Percentiles rank a stretch among this genome's conserved stretches.
These are phyloP conservation scores for Stratiolaelaps scimitus DNA, from an alignment of 1,140 invertebrate genomes.

Conservation along the genomic window DNA sequence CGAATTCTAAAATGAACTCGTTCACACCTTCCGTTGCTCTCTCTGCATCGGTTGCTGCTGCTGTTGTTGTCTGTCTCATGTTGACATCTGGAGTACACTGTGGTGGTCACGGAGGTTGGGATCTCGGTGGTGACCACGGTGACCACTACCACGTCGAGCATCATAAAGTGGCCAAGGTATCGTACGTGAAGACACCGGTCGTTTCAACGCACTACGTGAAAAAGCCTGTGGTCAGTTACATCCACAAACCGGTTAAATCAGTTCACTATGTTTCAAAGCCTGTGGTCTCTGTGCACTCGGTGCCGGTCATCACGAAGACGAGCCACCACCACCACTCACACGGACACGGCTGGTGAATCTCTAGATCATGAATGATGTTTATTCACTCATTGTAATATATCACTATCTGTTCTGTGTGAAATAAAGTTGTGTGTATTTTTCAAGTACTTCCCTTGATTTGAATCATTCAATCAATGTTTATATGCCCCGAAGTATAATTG, in stretches of 20 bases:
- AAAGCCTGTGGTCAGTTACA: slow-evolving; percentile 24
- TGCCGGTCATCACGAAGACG: neutral
- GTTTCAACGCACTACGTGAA: slow-evolving; percentile 27
- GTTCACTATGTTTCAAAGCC: slow-evolving; percentile 9
- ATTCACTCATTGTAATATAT: too few species aligned
- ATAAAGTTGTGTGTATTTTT: too few species aligned
- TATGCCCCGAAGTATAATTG: too few species aligned
- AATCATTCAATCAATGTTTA: too few species aligned
- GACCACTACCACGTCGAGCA: neutral
- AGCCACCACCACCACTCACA: neutral
- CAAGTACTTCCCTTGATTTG: too few species aligned
- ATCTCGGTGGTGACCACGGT: neutral
- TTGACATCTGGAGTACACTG: neutral
- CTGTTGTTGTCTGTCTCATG: too few species aligned
- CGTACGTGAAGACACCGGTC: slow-evolving; percentile 2
- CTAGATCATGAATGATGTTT: neutral
- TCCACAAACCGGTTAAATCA: slow-evolving; percentile 19
- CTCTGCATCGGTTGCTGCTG: too few species aligned
- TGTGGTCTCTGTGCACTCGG: neutral
- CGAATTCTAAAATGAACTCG: too few species aligned
- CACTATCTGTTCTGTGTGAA: too few species aligned
- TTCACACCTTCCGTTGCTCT: too few species aligned
- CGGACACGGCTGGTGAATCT: slow-evolving; percentile 7
- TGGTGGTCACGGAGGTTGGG: slow-evolving; percentile 11
- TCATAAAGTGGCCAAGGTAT: slow-evolving; percentile 1